Evolutionary conservation across 1,140 invertebrate species (phyloP), one percentile per base, ranked within the genome.

Genomic region (Drosophila aff.): DNA sequence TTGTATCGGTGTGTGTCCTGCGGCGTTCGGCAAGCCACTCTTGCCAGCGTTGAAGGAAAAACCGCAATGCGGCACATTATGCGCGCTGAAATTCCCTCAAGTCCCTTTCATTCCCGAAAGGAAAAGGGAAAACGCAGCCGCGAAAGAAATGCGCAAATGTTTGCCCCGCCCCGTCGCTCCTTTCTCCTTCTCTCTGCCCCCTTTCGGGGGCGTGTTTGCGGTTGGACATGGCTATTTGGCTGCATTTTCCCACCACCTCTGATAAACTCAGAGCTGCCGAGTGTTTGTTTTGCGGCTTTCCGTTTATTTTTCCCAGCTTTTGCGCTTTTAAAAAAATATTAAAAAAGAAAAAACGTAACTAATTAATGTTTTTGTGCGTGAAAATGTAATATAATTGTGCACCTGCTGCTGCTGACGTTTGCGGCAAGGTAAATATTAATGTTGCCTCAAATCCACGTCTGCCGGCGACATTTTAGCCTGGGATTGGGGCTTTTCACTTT

Each of bases 41-140:
- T 76, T 89, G 74, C 73, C 66, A 76, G 64, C 46, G 80, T 66
- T 87, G 59, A 55, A 86, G 77, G 77, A 90, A 86, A 90, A 90
- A 81, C 85, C 85, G 85, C 85, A 90, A 68, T 90, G 85, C 85
- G 85, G 85, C 85, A 90, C 79, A 90, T 90, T 91, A 90, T 90
- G 85, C 85, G 85, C 85, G 81, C 66, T 79, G 67, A 79, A 90
- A 90, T 85, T 90, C 82, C 86, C 75, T 83, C 62, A 90, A 90
- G 83, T 90, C 89, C 82, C 86, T 73, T 83, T 61, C 72, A 82
- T 79, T 75, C 77, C 77, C 61, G 63, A 82, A 67, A 61, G 43
- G 40, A 63, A 74, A 49, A 69, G 61, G 68, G 47, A 87, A 77
- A 89, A 80, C 84, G 76, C 65, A 89, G 66, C 55, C 58, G 73